Evolutionary conservation across 2,113 vertebrate genomes (phyloP).

Genomic region (Etheostoma spectabile): DNA sequence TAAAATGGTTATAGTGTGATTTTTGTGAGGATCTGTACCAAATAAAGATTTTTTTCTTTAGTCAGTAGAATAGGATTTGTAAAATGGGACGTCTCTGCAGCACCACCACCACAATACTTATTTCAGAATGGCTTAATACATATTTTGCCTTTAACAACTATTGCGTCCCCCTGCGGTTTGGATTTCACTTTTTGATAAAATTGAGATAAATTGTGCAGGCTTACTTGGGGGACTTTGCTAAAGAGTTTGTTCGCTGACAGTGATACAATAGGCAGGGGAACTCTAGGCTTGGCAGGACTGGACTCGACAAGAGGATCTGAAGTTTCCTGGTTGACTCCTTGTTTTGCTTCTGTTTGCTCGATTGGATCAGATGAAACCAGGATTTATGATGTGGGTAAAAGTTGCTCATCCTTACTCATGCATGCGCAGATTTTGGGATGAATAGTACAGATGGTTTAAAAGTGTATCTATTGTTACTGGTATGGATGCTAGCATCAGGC

Average conservation of each 20-base stretch:
- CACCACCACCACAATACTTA: too few species aligned
- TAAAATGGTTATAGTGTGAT: too few species aligned
- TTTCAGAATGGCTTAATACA: too few species aligned
- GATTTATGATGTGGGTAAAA: not conserved
- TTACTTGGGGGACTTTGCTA: conserved; percentile 10
- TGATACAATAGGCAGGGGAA: not conserved
- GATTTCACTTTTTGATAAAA: too few species aligned
- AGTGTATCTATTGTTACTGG: not conserved
- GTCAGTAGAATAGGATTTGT: too few species aligned
- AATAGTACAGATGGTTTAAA: not conserved
- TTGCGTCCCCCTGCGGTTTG: too few species aligned
- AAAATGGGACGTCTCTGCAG: too few species aligned
- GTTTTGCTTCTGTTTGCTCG: conserved; percentile 14
- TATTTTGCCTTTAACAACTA: too few species aligned
- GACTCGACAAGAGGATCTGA: not conserved
- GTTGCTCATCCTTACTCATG: not conserved
- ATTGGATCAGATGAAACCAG: not conserved
- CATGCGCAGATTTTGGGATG: not conserved
- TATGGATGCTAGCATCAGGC: not conserved
- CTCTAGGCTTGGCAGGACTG: not conserved
- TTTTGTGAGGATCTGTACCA: too few species aligned
- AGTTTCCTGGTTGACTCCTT: not conserved
- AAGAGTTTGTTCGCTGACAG: not conserved
- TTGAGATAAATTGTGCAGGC: too few species aligned
- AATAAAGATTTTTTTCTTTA: too few species aligned